Conservation (phyloP, 1,140 invertebrate species). For the Pseudoatta argentina region DNA sequence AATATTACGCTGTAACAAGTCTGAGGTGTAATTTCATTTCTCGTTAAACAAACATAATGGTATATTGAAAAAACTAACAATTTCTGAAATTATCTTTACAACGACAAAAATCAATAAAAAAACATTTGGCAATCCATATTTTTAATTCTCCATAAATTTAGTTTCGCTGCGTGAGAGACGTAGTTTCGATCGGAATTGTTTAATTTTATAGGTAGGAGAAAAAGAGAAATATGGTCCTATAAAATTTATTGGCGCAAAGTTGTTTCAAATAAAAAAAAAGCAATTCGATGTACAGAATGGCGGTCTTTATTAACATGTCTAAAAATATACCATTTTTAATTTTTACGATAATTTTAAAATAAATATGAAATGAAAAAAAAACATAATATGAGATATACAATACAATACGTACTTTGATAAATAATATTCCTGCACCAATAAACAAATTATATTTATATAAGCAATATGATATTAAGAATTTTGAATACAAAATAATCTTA, state of each 20-base stretch:
- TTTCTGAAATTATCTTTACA: constrained; percentile 36
- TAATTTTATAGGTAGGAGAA: constrained; percentile 34
- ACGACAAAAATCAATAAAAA: constrained; percentile 49
- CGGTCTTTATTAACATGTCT: constrained; percentile 5
- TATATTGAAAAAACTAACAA: constrained; percentile 11
- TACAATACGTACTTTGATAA: not conserved
- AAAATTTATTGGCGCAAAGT: constrained; percentile 49
- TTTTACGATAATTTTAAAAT: constrained; percentile 16
- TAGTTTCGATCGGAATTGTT: constrained; percentile 37
- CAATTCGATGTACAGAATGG: constrained; percentile 21
- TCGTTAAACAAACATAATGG: constrained; percentile 2
- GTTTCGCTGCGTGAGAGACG: constrained; percentile 10
- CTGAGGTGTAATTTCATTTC: constrained; percentile 5
- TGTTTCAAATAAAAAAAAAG: constrained; percentile 44
- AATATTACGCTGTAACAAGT: not conserved
- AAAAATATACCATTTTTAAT: constrained; percentile 22
- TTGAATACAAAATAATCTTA: constrained; percentile 13
- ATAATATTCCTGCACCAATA: constrained; percentile 6
- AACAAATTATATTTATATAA: not conserved
- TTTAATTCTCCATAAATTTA: constrained; percentile 59
- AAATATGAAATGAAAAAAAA: not conserved
- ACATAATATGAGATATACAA: not conserved
- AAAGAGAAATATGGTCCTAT: constrained; percentile 42
- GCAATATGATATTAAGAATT: not conserved
- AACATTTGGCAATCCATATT: constrained; percentile 50